Base-by-base conservation (phyloP, 1,140 invertebrate genomes). In the Drosophila pandora region DNA sequence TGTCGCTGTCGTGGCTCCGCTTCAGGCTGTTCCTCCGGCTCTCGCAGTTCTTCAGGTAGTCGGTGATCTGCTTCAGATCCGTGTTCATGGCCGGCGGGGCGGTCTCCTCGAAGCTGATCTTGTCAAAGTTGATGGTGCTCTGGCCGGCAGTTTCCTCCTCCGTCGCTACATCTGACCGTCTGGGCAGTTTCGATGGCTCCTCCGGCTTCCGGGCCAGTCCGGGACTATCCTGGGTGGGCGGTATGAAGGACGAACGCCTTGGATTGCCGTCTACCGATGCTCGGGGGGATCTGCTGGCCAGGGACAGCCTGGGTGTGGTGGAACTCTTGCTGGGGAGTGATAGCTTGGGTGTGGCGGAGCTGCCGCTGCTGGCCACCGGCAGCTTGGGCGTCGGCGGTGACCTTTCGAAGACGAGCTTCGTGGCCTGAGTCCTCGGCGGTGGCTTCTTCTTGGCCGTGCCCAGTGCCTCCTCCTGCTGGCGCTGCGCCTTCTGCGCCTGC, bases 61-160 rank as follows among this genome's bases (percentile, higher is more conserved):
- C 90, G 0, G 78, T 89, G 17, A 91, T 75, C 57, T 90, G 87
- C 37, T 91, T 88, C 0, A 91, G 50, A 28, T 90, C 90, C 34
- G 34, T 37, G 10, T 37, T 12, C 81, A 71, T 1, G 55, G 49
- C 23, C 9, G 25, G 37, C 13, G 37, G 47, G 0, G 28, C 32
- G 3, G 89, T 81, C 50, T 91, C 90, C 59, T 91, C 90, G 23
- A 91, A 91, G 67, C 90, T 91, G 3, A 91, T 91, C 61, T 90
- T 91, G 54, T 91, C 90, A 43, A 91, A 91, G 54, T 91, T 75
- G 5, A 91, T 84, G 12, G 90, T 90, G 28, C 81, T 75, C 56
- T 75, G 41, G 1, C 59, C 13, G 41, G 56, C 45, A 9, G 25
- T 34, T 55, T 37, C 34, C 34, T 37, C 34, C 3, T 1, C 10